Evolutionary conservation across 2,888 invertebrate genomes (phyloP).

Genomic region (Lamellibrachia satsuma): DNA sequence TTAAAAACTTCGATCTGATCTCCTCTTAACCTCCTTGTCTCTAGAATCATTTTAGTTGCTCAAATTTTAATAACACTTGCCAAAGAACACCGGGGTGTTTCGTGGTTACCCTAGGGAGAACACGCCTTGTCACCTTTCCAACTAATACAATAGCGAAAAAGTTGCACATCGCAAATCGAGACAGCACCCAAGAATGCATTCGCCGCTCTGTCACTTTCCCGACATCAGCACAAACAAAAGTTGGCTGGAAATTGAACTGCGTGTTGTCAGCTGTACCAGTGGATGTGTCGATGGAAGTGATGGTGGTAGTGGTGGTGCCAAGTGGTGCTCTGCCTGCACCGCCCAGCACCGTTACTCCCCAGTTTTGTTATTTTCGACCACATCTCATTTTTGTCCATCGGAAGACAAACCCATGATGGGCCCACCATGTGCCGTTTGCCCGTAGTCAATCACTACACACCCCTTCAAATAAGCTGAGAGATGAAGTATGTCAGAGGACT

Average conservation of each 20-base stretch:
- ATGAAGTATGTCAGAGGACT: neutral
- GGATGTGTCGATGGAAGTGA: too few species aligned
- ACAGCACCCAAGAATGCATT: neutral
- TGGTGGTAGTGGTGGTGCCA: neutral
- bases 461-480: neutral
- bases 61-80: neutral
- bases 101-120: neutral
- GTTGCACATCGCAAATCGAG: neutral
- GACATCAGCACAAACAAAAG: neutral
- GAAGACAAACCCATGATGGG: neutral
- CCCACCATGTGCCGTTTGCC: neutral
- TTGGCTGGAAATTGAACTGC: neutral
- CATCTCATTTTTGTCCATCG: neutral
- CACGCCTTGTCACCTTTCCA: neutral
- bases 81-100: neutral
- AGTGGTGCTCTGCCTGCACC: neutral
- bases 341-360: neutral
- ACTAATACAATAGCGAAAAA: neutral
- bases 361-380: too few species aligned
- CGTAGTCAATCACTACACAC: neutral
- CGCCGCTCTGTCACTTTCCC: neutral
- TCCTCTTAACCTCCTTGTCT: too few species aligned
- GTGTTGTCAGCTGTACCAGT: neutral
- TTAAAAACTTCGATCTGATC: too few species aligned
- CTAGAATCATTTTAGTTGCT: too few species aligned